Percentiles rank a stretch among this genome's conserved stretches.
phyloP scores from a whole-genome alignment of 1,140 invertebrate genomes.

The Anastatus disparis region DNA sequence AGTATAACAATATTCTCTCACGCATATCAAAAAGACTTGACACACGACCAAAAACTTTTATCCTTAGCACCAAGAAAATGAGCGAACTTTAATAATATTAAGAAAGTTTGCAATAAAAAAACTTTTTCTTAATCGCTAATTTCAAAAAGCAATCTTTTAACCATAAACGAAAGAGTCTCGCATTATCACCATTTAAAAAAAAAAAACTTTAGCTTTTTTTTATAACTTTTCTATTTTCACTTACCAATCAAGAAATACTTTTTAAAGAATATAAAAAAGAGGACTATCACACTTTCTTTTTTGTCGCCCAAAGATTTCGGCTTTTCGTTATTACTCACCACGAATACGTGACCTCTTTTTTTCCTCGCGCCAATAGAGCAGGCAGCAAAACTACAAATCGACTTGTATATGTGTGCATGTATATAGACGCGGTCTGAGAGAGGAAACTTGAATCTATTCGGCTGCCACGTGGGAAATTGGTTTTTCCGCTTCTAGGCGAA shows the following conservation, averaged over 20 bases:
- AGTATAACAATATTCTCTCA: no score
- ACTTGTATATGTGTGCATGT: neutral
- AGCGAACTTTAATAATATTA: slow-evolving; percentile 1
- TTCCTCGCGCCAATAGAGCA: neutral
- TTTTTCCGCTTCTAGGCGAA: neutral
- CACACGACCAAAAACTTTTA: neutral
- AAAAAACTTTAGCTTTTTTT: neutral
- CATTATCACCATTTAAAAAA: no score
- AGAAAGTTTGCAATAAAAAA: neutral
- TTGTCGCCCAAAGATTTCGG: neutral
- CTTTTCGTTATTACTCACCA: neutral
- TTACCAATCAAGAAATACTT: slow-evolving; percentile 10
- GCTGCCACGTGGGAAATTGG: slow-evolving; percentile 17
- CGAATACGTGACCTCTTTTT: slow-evolving; percentile 1
- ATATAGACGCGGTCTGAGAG: neutral
- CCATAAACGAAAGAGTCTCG: no score
- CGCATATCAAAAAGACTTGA: no score
- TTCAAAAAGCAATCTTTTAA: neutral
- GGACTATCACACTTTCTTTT: no score
- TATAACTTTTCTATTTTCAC: neutral
- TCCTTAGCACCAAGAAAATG: no score
- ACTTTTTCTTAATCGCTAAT: neutral
- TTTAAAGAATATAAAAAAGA: neutral
- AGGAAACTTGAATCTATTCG: slow-evolving; percentile 21
- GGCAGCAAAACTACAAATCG: slow-evolving; percentile 12